phyloP scores from a whole-genome alignment of 1,140 invertebrate genomes.

The Bombus difficillimus region DNA sequence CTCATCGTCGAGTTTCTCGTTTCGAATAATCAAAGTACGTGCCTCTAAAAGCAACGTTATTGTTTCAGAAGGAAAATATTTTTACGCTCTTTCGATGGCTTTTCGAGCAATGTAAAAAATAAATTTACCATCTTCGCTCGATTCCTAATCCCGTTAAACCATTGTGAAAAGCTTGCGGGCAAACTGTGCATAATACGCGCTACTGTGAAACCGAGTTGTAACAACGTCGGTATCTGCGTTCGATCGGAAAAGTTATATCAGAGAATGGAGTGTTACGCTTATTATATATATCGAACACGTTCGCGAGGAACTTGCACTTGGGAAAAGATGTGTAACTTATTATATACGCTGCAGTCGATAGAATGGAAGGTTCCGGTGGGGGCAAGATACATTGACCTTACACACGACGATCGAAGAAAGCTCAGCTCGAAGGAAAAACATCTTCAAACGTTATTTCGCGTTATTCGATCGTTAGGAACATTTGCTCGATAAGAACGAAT shows the following conservation, averaged over 20 bases:
- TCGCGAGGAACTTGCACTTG: conserved; percentile 16
- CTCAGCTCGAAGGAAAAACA: conserved; percentile 8
- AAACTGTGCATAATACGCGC: not conserved
- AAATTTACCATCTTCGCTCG: too few species aligned
- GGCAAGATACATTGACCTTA: conserved; percentile 36
- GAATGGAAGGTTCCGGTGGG: conserved; percentile 3
- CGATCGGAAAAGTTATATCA: conserved; percentile 13
- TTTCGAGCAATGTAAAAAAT: too few species aligned
- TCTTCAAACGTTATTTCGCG: not conserved
- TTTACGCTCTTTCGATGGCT: too few species aligned
- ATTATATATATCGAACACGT: conserved; percentile 26
- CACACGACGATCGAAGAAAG: conserved; percentile 26
- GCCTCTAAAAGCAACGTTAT: too few species aligned
- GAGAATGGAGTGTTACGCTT: not conserved
- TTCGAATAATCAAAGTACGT: too few species aligned
- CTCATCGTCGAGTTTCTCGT: not conserved
- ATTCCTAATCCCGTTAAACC: too few species aligned
- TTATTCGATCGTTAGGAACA: not conserved
- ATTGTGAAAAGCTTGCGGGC: not conserved
- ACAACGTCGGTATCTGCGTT: not conserved
- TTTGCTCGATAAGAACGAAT: not conserved
- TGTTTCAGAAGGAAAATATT: too few species aligned
- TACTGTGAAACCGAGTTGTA: not conserved
- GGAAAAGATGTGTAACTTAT: conserved; percentile 19
- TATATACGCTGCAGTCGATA: conserved; percentile 31